These are phyloP conservation scores for Leucozona laternaria DNA, from an alignment of 2,888 invertebrate genomes.

Conservation along the genomic window DNA sequence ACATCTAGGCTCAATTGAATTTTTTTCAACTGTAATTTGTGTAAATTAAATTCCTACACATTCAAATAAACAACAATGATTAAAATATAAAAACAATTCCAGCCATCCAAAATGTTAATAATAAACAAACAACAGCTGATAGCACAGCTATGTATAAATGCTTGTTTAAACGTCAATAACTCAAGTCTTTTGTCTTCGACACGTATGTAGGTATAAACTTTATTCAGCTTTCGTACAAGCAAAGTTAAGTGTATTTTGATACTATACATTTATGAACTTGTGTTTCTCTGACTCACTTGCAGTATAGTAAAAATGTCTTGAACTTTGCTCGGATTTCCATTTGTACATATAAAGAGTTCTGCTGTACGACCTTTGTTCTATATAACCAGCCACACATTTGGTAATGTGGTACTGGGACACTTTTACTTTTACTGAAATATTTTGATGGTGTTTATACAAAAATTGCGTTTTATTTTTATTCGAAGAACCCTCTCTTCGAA, in stretches of 20 bases:
- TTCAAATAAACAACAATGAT: not conserved
- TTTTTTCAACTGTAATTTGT: not conserved
- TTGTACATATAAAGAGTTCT: not conserved
- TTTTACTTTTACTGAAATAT: conserved; percentile 34
- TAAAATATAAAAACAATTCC: conserved; percentile 6
- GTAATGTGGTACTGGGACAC: conserved; percentile 6
- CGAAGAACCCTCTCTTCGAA: not conserved
- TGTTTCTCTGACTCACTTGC: conserved; percentile 51
- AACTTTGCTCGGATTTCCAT: conserved; percentile 60
- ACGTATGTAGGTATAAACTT: conserved; percentile 24
- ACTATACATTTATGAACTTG: not conserved
- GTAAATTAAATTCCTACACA: not conserved
- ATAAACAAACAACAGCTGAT: conserved; percentile 41
- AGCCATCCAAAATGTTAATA: not conserved
- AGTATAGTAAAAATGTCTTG: conserved; percentile 34
- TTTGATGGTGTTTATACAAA: not conserved
- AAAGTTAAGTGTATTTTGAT: conserved; percentile 20
- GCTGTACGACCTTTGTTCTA: conserved; percentile 56
- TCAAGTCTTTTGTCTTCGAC: conserved; percentile 29
- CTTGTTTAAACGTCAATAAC: conserved; percentile 22
- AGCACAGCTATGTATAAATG: conserved; percentile 1
- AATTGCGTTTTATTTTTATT: not conserved
- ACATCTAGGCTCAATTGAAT: not conserved
- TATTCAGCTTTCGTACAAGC: conserved; percentile 19
- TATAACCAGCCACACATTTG: conserved; percentile 29